phyloP scores from a whole-genome alignment of 2,797 vertebrate species.

The Alca torda region DNA sequence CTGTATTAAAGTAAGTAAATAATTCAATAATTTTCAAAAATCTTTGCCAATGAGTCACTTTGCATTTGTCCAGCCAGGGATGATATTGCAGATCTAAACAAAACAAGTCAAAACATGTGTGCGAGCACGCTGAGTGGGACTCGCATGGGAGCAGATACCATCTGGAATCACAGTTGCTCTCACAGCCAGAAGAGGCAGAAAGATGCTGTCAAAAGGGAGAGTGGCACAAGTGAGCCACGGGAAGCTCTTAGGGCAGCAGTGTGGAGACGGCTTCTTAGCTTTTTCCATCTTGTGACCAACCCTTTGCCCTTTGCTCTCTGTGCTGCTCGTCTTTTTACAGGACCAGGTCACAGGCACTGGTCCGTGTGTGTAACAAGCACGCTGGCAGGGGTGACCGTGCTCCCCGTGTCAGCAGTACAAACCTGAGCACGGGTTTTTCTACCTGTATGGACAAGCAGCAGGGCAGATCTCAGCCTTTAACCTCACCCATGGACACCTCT shows the following conservation, averaged over 20 bases:
- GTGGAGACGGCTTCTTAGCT: neutral
- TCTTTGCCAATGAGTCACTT: constrained; percentile 1
- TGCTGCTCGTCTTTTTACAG: neutral
- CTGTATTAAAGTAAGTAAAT: neutral
- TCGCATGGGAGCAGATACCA: neutral
- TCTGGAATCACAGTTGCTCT: constrained; percentile 33
- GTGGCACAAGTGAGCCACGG: neutral
- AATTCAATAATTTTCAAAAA: neutral
- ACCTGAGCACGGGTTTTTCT: neutral
- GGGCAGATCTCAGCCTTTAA: neutral
- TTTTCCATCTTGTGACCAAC: neutral
- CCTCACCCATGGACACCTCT: neutral
- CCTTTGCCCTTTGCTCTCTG: neutral
- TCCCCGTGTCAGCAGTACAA: accelerated
- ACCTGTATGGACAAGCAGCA: neutral
- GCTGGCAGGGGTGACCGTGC: neutral
- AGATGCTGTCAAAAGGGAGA: neutral
- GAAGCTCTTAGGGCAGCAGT: neutral
- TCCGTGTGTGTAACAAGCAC: accelerated
- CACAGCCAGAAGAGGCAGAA: neutral
- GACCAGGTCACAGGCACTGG: accelerated
- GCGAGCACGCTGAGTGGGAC: neutral
- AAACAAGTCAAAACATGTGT: constrained; percentile 1
- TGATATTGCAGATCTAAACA: neutral
- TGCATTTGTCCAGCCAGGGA: neutral